Evolutionary conservation across 2,113 vertebrate species (phyloP).

Genomic region (Burhinus bistriatus): DNA sequence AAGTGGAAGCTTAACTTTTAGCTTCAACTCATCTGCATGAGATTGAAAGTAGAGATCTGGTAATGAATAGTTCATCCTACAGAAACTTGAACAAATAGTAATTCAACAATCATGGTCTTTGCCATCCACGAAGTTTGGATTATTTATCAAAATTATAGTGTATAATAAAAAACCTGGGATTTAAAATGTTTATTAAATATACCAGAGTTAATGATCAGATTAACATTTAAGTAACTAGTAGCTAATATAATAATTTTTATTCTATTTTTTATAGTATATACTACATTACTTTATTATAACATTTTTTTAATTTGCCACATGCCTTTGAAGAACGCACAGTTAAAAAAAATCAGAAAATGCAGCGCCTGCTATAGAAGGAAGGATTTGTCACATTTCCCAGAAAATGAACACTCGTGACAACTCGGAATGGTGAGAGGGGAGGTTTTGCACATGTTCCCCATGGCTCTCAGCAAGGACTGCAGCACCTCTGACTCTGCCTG

Average conservation of each 20-base stretch:
- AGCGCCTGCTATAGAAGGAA: constrained; percentile 32
- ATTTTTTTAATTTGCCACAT: neutral
- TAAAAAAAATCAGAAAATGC: constrained; percentile 5
- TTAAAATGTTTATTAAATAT: neutral
- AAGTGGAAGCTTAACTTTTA: neutral
- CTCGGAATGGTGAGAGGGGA: neutral
- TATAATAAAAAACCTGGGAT: neutral
- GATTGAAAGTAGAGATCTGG: neutral
- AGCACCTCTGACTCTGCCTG: neutral
- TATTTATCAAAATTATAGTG: neutral
- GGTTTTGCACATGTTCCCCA: neutral
- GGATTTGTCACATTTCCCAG: constrained; percentile 52
- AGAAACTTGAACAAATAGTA: neutral
- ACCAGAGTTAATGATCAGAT: neutral
- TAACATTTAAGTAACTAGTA: neutral
- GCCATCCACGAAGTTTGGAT: neutral
- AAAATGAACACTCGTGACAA: constrained; percentile 24
- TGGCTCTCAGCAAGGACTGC: neutral
- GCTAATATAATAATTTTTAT: neutral
- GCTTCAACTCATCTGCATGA: neutral
- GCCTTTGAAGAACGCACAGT: constrained; percentile 39
- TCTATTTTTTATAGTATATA: neutral
- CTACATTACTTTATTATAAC: neutral
- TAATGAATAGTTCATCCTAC: neutral
- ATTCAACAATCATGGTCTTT: neutral